Conservation (phyloP, 2,797 vertebrate genomes). For the Bryconaethiops microstoma region DNA sequence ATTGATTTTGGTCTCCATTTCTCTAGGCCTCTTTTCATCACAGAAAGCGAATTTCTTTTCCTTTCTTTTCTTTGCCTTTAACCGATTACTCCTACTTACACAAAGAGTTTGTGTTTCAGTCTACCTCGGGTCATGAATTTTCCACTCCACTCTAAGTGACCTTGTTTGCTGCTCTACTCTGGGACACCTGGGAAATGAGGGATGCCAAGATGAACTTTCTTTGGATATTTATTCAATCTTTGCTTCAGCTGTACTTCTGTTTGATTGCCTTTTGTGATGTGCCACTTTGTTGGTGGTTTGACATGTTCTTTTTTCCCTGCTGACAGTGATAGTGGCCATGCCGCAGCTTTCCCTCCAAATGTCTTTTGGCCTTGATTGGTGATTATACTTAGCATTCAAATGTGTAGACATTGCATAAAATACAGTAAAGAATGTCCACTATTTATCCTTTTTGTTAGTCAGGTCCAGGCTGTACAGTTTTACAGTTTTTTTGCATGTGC, state of each 20-base stretch:
- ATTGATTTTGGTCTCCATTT: background rate
- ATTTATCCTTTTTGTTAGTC: too few relatives aligned
- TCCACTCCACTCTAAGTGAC: slow-evolving; percentile 43
- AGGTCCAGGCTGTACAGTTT: too few relatives aligned
- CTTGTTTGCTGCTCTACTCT: slow-evolving; percentile 50
- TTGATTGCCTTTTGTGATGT: slow-evolving; percentile 19
- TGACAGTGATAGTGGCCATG: background rate
- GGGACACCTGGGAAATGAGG: slow-evolving; percentile 27
- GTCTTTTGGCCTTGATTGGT: slow-evolving; percentile 19
- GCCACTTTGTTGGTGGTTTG: slow-evolving; percentile 26
- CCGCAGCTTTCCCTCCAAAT: slow-evolving; percentile 26
- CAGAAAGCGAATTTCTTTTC: background rate
- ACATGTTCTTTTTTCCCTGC: slow-evolving; percentile 27
- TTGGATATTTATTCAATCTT: slow-evolving; percentile 11
- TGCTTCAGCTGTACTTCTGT: slow-evolving; percentile 26
- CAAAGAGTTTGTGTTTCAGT: slow-evolving; percentile 9
- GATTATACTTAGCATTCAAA: slow-evolving; percentile 18
- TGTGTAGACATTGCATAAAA: slow-evolving; percentile 15
- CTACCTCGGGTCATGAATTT: slow-evolving; percentile 41
- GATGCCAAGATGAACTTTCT: slow-evolving; percentile 20
- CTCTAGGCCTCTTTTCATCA: background rate
- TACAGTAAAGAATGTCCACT: background rate
- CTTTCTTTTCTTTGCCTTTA: slow-evolving; percentile 11
- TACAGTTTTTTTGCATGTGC: too few relatives aligned
- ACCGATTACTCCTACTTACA: background rate